Evolutionary conservation across 1,140 invertebrate species (phyloP).

Genomic region (Drosophila bifasciata): DNA sequence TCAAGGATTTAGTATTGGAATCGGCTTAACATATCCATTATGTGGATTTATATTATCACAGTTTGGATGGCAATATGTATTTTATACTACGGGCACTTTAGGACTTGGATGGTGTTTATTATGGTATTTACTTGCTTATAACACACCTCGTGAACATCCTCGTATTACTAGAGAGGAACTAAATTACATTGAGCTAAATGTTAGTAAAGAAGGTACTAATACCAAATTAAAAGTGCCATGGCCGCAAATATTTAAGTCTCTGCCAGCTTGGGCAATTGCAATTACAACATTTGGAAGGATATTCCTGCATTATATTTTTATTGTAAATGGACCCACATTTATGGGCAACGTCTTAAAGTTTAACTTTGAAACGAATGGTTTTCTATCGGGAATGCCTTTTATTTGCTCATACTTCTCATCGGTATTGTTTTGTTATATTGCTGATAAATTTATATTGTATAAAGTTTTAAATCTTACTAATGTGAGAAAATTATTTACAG

Average conservation of each 20-base stretch:
- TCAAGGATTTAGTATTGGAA: conserved; percentile 90
- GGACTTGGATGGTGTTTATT: conserved; percentile 87
- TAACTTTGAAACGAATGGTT: conserved; percentile 89
- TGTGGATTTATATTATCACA: conserved; percentile 89
- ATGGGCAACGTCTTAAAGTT: conserved; percentile 89
- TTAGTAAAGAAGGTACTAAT: conserved; percentile 84
- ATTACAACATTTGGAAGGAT: conserved; percentile 90
- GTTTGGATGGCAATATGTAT: conserved; percentile 88
- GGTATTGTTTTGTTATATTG: conserved; percentile 88
- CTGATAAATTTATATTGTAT: conserved; percentile 87
- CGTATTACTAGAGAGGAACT: conserved; percentile 89
- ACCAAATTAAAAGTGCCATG: conserved; percentile 87
- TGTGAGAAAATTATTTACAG: conserved; percentile 89
- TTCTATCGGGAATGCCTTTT: conserved; percentile 88
- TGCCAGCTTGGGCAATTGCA: conserved; percentile 92
- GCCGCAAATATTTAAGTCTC: conserved; percentile 90
- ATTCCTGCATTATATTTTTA: conserved; percentile 91
- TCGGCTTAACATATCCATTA: conserved; percentile 89
- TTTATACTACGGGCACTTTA: conserved; percentile 89
- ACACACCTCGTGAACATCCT: conserved; percentile 90
- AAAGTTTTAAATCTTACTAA: conserved; percentile 87
- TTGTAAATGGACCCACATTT: conserved; percentile 89
- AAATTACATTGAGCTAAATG: conserved; percentile 88
- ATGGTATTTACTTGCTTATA: conserved; percentile 90
- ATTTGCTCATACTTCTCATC: conserved; percentile 89